A percentile compares a stretch with the other conserved stretches of the same genome.
Evolutionary conservation across 2,797 vertebrate genomes (phyloP).

Genomic region (Mormyrops attenuatus): DNA sequence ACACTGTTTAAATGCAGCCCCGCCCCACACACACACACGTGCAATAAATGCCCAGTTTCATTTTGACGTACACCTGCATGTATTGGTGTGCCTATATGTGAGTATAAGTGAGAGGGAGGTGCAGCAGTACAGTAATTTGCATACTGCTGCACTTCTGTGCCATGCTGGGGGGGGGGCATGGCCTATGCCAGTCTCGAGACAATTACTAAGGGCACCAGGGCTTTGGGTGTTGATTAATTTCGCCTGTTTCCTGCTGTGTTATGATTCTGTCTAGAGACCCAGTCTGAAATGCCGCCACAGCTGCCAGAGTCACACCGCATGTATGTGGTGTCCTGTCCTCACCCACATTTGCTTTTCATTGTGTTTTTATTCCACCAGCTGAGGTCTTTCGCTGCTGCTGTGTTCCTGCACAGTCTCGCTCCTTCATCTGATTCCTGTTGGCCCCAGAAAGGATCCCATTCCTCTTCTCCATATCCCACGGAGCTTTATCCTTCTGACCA

Average conservation of each 20-base stretch:
- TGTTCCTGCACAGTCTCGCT: not conserved
- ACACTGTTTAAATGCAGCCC: not conserved
- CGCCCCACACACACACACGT: not conserved
- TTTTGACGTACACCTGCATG: not conserved
- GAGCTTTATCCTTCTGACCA: not conserved
- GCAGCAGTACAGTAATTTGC: not conserved
- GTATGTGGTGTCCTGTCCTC: not conserved
- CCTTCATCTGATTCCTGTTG: not conserved
- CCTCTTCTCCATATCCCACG: too few species aligned
- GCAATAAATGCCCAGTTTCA: not conserved
- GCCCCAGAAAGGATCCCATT: not conserved
- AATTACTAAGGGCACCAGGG: not conserved
- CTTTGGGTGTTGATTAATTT: slow-evolving; percentile 4
- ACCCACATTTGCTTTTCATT: not conserved
- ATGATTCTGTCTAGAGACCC: not conserved
- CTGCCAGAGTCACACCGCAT: not conserved
- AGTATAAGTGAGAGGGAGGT: not conserved
- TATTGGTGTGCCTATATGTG: not conserved
- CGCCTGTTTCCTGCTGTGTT: not conserved
- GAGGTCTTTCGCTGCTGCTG: not conserved
- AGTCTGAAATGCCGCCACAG: not conserved
- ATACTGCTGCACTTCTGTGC: not conserved
- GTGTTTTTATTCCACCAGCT: not conserved
- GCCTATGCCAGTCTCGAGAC: not conserved
- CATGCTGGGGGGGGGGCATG: not conserved